A percentile compares a stretch with the other conserved stretches of the same genome.
Evolutionary conservation across 2,888 invertebrate genomes (phyloP).

Genomic region (Drosophila meridiana): DNA sequence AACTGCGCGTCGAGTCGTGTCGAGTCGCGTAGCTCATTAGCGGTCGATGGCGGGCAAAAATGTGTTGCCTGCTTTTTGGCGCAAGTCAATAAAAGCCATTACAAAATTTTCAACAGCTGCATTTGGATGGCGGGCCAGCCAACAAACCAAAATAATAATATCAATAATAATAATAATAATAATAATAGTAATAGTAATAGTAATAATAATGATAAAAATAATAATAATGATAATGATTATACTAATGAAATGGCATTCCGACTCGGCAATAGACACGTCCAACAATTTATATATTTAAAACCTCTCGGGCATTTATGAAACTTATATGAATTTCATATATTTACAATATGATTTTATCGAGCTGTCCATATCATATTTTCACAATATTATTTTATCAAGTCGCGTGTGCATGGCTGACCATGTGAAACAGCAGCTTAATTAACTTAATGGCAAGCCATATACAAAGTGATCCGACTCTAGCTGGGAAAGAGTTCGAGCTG

Average conservation of each 20-base stretch:
- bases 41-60: constrained; percentile 38
- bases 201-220: constrained; percentile 1
- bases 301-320: constrained; percentile 16
- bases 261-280: constrained; percentile 4
- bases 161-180: constrained; percentile 12
- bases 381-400: constrained; percentile 22
- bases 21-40: constrained; percentile 63
- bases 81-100: constrained; percentile 58
- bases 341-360: constrained; percentile 17
- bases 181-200: not conserved
- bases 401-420: constrained; percentile 18
- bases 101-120: constrained; percentile 45
- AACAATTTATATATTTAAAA: constrained; percentile 1
- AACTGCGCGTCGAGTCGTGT: constrained; percentile 40
- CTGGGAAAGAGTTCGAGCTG: not conserved
- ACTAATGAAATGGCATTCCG: constrained; percentile 32
- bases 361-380: constrained; percentile 11
- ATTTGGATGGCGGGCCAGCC: constrained; percentile 20
- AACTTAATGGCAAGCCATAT: not conserved
- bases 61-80: constrained; percentile 58
- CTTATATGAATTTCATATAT: constrained; percentile 7
- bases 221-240: constrained; percentile 12
- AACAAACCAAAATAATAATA: not conserved
- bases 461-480: not conserved
- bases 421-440: not conserved